Base-by-base conservation (phyloP, 92 coral and sea anemone genomes). In the Zoanthus sansibaricus region DNA sequence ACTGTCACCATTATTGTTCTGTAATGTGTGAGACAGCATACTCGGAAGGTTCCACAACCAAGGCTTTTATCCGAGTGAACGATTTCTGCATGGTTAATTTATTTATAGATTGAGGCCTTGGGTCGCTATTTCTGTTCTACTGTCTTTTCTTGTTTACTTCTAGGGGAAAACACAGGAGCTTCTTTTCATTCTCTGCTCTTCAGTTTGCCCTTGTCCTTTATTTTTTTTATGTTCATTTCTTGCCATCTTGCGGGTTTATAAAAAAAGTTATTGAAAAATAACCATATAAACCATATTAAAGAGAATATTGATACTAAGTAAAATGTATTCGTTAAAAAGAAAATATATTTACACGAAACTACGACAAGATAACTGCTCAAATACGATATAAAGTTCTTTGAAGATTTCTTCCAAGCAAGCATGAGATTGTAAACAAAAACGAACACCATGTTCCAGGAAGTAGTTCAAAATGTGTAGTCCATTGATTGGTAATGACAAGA, bases 151-250 rank as follows among this genome's bases (percentile, higher is more conserved):
- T 56, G 17, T 56, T 56, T 56, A 54, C 42, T 4, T 37, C 42
- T 37, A 56, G 64, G 64, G 64, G 18, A 3, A 56, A 56, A 56
- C 17, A 17, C 64, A 56, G 64, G 64, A 56, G 64, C 64, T 56
- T 56, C 18, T 56, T 56, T 56, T 56, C 64, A 56, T 12, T 56
- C 16, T 56, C 64, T 18, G 0, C 64, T 56, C 13, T 82, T 82
- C 51, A 37, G 15, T 17, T 82, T 32, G 48, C 33, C 86, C 25
- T 61, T 82, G 75, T 83, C 66, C 15, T 37, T 68, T 9, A 83
- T 25, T 83, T 16, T n/a, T 68, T 66, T 83, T 67, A 1, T 46
- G 78, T 64, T 83, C 72, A 83, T 83, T 83, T 20, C 87, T 69
- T 6, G 87, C 87, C 87, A 83, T 83, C 66, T n/a, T 76, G 33